Base-by-base conservation (phyloP, 2,113 vertebrate genomes). In the Sander vitreus region DNA sequence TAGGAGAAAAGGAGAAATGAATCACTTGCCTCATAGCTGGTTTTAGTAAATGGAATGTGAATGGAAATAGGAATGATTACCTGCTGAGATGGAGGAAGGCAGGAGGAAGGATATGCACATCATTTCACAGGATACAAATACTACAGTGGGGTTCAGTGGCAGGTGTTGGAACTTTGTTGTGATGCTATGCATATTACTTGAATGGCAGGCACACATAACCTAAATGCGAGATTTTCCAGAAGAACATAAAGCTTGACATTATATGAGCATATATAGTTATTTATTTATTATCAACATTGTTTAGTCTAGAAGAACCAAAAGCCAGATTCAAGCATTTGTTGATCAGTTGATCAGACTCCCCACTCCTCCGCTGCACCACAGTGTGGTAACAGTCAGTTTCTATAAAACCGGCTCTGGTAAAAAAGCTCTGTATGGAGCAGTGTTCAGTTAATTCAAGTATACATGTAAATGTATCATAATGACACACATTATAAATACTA, bases 41-140 rank as follows among this genome's bases (percentile, higher is more conserved):
- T 73, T 88, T 87, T 76, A 51, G 77, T 72, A 81, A 89, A 88
- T 79, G 80, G 72, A 83, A 54, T 68, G 75, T 76, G 88, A 89
- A 80, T 85, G 84, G 30, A 80, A 88, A 86, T 65, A 19, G 51
- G 71, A 78, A 88, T 67, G 64, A 82, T 84, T 84, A 64, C 76
- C 84, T 51, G 70, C 75, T 83, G 80, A 83, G 60, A 83, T 69
- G 65, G 78, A 82, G 12, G 76, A 54, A 27, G 60, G 75, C 81
- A 72, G 58, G 78, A 82, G 12, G 76, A 54, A 27, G 64, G 75
- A 76, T 68, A 57, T 47, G 58, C 65, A 67, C 76, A 47, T 55
- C 23, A 76, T 86, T 90, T 78, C 27, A 78, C 53, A 51, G 48
- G 57, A 74, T 85, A 4, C 50, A 83, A 86, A 64, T 58, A 30